These are phyloP conservation scores for Metalampra italica DNA, from an alignment of 2,888 invertebrate species.

Conservation along the genomic window DNA sequence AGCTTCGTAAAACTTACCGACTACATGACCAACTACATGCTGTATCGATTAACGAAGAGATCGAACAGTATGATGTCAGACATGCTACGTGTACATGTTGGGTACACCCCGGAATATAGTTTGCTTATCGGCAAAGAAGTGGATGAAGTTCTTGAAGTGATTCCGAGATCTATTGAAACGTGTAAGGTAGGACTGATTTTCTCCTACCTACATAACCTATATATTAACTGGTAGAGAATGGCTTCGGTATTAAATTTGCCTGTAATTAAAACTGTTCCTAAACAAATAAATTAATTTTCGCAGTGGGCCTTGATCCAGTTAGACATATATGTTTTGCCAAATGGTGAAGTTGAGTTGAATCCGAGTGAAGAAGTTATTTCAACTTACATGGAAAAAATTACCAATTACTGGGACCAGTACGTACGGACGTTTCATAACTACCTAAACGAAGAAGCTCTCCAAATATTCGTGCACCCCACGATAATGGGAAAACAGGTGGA, in stretches of 20 bases:
- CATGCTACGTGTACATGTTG: slow-evolving; percentile 75
- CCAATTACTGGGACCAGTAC: slow-evolving; percentile 82
- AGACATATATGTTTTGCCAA: slow-evolving; percentile 69
- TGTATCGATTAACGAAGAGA: slow-evolving; percentile 81
- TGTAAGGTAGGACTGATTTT: slow-evolving; percentile 50
- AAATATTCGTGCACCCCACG: slow-evolving; percentile 88
- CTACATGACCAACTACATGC: slow-evolving; percentile 83
- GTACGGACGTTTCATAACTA: slow-evolving; percentile 84
- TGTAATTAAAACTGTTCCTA: too few relatives aligned
- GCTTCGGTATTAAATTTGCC: too few relatives aligned
- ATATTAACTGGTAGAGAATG: too few relatives aligned
- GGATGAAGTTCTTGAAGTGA: slow-evolving; percentile 69
- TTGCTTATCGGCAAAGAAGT: slow-evolving; percentile 57
- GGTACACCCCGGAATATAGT: slow-evolving; percentile 68
- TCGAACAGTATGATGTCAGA: slow-evolving; percentile 79
- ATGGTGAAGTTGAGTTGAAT: slow-evolving; percentile 66
- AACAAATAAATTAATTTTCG: too few relatives aligned
- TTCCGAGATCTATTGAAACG: slow-evolving; percentile 58
- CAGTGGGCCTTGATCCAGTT: slow-evolving; percentile 81
- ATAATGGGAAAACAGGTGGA: slow-evolving; percentile 91
- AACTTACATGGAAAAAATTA: slow-evolving; percentile 79
- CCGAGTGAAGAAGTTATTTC: slow-evolving; percentile 81
- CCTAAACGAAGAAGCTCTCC: slow-evolving; percentile 83
- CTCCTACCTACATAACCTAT: too few relatives aligned
- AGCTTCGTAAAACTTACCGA: slow-evolving; percentile 86